Evolutionary conservation across 2,888 invertebrate species (phyloP).

Genomic region (Parelbella ahira): DNA sequence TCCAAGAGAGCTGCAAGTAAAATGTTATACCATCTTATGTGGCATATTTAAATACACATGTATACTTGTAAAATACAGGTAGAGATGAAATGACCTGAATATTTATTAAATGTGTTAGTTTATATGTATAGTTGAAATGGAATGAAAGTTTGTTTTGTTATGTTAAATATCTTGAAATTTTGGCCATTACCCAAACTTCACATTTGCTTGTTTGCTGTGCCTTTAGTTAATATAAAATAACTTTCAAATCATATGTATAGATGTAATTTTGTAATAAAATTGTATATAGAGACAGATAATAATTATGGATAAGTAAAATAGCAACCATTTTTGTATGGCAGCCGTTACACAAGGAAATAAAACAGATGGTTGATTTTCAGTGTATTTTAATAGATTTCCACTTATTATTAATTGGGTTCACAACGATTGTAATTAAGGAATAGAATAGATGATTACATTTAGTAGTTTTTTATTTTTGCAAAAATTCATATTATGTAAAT

Average conservation of each 20-base stretch:
- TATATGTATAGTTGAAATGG: too few species aligned
- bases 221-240: slow-evolving; percentile 24
- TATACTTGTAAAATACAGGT: too few species aligned
- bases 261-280: slow-evolving; percentile 63
- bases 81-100: too few species aligned
- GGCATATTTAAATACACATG: too few species aligned
- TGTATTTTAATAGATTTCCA: slow-evolving; percentile 33
- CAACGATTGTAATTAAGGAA: slow-evolving; percentile 58
- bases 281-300: slow-evolving; percentile 63
- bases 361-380: slow-evolving; percentile 36
- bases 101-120: too few species aligned
- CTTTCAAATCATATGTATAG: slow-evolving; percentile 33
- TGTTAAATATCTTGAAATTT: too few species aligned
- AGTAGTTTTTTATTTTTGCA: slow-evolving; percentile 8
- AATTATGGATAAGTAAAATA: slow-evolving; percentile 42
- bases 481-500: too few species aligned
- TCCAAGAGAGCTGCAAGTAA: too few species aligned
- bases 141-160: too few species aligned
- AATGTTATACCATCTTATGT: too few species aligned
- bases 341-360: slow-evolving; percentile 34
- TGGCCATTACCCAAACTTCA: neutral
- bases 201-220: slow-evolving; percentile 21
- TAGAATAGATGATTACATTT: slow-evolving; percentile 50
- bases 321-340: slow-evolving; percentile 43
- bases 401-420: slow-evolving; percentile 48